Conservation (phyloP, 1,140 invertebrate species). For the Panulirus ornatus region DNA sequence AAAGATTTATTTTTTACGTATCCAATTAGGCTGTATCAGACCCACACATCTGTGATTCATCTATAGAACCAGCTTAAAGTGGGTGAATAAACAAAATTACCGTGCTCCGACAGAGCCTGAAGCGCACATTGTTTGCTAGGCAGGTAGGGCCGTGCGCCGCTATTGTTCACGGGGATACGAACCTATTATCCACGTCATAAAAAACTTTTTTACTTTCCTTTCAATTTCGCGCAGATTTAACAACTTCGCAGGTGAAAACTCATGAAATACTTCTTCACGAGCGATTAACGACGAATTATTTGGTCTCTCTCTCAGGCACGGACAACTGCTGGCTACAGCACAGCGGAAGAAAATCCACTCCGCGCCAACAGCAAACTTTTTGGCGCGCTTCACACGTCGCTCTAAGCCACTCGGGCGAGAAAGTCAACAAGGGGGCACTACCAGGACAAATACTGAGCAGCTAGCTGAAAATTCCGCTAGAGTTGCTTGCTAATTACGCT, state of each 20-base stretch:
- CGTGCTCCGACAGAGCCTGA: slow-evolving; percentile 22
- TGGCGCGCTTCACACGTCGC: slow-evolving; percentile 69
- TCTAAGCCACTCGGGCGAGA: slow-evolving; percentile 65
- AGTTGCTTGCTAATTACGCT: slow-evolving; percentile 65
- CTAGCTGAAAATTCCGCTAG: slow-evolving; percentile 68
- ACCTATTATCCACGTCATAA: slow-evolving; percentile 61
- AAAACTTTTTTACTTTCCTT: slow-evolving; percentile 24
- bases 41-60: slow-evolving; percentile 57
- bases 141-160: slow-evolving; percentile 57
- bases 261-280: slow-evolving; percentile 1
- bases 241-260: slow-evolving; percentile 20
- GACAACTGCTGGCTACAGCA: background rate
- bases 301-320: background rate
- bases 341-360: slow-evolving; percentile 5
- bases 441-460: slow-evolving; percentile 72
- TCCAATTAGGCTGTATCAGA: slow-evolving; percentile 56
- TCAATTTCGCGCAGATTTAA: slow-evolving; percentile 25
- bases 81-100: slow-evolving; percentile 62
- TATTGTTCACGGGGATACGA: slow-evolving; percentile 60
- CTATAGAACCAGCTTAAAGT: slow-evolving; percentile 60
- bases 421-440: slow-evolving; percentile 69
- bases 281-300: background rate
- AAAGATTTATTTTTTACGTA: slow-evolving; percentile 22
- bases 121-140: slow-evolving; percentile 58
- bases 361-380: slow-evolving; percentile 65